A percentile compares a stretch with the other conserved stretches of the same genome.
phyloP scores from a whole-genome alignment of 2,113 vertebrate genomes.

The Donacobius atricapilla region DNA sequence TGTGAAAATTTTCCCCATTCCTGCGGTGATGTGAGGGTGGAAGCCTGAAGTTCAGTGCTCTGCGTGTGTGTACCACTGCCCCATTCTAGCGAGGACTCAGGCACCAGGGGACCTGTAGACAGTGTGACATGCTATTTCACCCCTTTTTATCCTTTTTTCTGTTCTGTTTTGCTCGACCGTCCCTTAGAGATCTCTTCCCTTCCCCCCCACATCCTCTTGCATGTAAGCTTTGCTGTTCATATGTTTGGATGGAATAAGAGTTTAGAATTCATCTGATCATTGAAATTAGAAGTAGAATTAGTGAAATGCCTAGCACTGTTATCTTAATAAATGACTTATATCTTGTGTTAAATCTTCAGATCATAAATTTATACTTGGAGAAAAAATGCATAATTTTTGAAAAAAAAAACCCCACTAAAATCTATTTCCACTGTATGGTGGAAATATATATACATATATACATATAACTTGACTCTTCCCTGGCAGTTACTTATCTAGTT shows the following conservation, averaged over 20 bases:
- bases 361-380: not conserved
- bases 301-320: not conserved
- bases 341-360: not conserved
- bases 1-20: not conserved
- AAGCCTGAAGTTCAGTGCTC: not conserved
- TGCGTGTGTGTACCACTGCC: not conserved
- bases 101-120: not conserved
- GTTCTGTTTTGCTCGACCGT: fast-evolving
- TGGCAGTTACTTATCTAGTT: not conserved
- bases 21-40: too few species aligned
- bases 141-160: not conserved
- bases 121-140: not conserved
- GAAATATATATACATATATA: not conserved
- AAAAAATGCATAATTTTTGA: not conserved
- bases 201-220: not conserved
- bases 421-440: not conserved
- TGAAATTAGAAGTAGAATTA: not conserved
- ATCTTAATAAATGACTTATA: not conserved
- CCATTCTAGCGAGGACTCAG: not conserved
- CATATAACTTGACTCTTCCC: not conserved
- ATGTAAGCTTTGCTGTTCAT: not conserved
- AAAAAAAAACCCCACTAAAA: not conserved
- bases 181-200: not conserved
- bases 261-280: not conserved
- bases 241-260: not conserved